Percentiles rank a stretch among this genome's conserved stretches.
Evolutionary conservation across 2,113 vertebrate species (phyloP).

Genomic region (Ancistrus triradiatus): DNA sequence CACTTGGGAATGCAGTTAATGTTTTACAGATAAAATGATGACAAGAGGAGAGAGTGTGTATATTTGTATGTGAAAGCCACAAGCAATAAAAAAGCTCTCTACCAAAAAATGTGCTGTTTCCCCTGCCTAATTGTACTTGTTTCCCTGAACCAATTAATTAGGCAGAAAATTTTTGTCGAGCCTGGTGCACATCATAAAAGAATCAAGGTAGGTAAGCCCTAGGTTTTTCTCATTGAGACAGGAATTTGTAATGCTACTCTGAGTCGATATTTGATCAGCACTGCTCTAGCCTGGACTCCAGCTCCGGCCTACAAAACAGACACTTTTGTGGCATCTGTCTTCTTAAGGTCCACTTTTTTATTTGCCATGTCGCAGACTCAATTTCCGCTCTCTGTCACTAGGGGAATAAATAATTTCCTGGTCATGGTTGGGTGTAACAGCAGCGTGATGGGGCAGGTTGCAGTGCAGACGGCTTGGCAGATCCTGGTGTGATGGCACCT

Average conservation of each 20-base stretch:
- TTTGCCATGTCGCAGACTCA: slow-evolving; percentile 34
- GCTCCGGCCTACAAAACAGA: slow-evolving; percentile 44
- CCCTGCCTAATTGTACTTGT: slow-evolving; percentile 51
- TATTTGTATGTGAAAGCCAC: no score
- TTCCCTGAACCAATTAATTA: slow-evolving; percentile 53
- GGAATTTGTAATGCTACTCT: slow-evolving; percentile 6
- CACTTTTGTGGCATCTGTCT: slow-evolving; percentile 34
- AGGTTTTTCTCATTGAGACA: slow-evolving; percentile 28
- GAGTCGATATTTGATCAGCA: slow-evolving; percentile 50
- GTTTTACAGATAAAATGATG: slow-evolving; percentile 35
- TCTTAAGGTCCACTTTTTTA: slow-evolving; percentile 42
- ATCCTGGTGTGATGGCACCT: slow-evolving; percentile 4
- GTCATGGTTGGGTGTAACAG: slow-evolving; percentile 38
- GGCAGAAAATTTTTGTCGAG: slow-evolving; percentile 51
- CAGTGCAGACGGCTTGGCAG: slow-evolving; percentile 8
- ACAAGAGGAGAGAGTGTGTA: neutral
- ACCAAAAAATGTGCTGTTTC: slow-evolving; percentile 35
- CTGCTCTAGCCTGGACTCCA: slow-evolving; percentile 23
- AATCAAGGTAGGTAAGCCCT: slow-evolving; percentile 32
- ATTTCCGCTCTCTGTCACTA: slow-evolving; percentile 43
- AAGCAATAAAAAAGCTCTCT: neutral
- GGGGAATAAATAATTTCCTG: slow-evolving; percentile 76
- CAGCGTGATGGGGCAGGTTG: neutral
- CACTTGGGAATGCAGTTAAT: slow-evolving; percentile 25
- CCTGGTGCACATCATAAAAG: slow-evolving; percentile 39